Evolutionary conservation across 2,113 vertebrate genomes (phyloP).

Genomic region (Origma solitaria): DNA sequence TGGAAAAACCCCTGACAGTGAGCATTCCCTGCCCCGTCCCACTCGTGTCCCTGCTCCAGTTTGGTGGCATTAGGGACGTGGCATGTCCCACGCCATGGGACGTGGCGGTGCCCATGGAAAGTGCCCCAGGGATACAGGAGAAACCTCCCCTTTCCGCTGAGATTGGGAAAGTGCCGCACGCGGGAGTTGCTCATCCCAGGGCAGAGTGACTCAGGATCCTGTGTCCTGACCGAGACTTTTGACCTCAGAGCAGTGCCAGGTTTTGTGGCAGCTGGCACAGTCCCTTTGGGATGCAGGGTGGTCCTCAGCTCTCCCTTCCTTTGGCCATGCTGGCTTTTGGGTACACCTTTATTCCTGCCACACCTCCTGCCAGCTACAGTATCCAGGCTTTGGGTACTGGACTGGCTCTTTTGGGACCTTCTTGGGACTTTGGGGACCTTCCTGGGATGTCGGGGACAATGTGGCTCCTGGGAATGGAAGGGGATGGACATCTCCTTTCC

Average conservation of each 20-base stretch:
- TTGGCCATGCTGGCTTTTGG: not conserved
- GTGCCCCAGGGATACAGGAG: not conserved
- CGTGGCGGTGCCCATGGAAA: not conserved
- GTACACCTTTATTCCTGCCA: not conserved
- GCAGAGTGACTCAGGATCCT: not conserved
- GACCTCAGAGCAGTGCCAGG: not conserved
- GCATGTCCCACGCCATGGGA: fast-evolving
- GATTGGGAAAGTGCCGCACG: not conserved
- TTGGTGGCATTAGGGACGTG: not conserved
- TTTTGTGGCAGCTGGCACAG: not conserved
- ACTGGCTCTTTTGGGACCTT: not conserved
- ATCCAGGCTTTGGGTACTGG: not conserved
- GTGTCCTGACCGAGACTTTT: not conserved
- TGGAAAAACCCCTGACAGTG: fast-evolving
- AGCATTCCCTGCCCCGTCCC: not conserved
- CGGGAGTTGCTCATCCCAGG: not conserved
- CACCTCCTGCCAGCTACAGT: not conserved
- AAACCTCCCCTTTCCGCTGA: not conserved
- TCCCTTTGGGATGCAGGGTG: not conserved
- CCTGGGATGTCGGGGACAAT: not conserved
- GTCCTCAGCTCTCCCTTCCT: not conserved
- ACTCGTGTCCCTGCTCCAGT: fast-evolving
- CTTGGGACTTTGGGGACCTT: not conserved
- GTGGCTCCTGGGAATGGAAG: not conserved
- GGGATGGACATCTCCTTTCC: not conserved